Percentiles rank a stretch among this genome's conserved stretches.
phyloP scores from a whole-genome alignment of 2,797 vertebrate genomes.

The Phrynocephalus vlangalii region DNA sequence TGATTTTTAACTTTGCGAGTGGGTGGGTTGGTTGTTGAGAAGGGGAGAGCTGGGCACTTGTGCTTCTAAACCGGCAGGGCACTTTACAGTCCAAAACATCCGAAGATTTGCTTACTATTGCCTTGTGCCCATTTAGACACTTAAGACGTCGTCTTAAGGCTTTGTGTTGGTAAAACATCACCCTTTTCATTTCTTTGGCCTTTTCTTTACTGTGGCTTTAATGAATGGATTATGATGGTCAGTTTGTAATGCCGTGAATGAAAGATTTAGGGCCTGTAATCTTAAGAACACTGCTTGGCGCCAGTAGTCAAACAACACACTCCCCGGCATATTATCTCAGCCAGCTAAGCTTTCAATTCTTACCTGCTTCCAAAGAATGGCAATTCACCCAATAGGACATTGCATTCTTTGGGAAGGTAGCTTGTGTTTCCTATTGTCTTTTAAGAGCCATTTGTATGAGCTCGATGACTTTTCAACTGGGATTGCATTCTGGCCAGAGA shows the following conservation, averaged over 20 bases:
- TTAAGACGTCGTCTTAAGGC: conserved; percentile 61
- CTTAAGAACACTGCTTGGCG: conserved; percentile 79
- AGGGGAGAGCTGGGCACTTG: conserved; percentile 36
- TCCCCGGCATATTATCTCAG: conserved; percentile 77
- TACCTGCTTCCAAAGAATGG: conserved; percentile 75
- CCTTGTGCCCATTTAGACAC: conserved; percentile 58
- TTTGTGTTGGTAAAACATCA: conserved; percentile 58
- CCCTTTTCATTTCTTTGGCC: conserved; percentile 52
- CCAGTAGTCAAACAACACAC: conserved; percentile 82
- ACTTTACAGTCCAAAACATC: conserved; percentile 55
- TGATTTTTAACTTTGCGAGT: conserved; percentile 54
- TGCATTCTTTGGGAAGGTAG: conserved; percentile 71
- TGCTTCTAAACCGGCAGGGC: conserved; percentile 26
- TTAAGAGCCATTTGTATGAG: neutral
- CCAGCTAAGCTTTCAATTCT: conserved; percentile 78
- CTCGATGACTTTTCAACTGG: neutral
- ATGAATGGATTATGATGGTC: conserved; percentile 74
- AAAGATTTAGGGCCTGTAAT: conserved; percentile 80
- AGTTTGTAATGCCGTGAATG: conserved; percentile 78
- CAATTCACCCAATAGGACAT: conserved; percentile 68
- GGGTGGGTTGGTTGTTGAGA: neutral
- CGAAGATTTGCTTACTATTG: conserved; percentile 58
- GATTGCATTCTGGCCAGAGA: conserved; percentile 10
- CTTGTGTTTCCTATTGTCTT: conserved; percentile 68
- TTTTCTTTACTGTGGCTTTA: conserved; percentile 62